These are phyloP conservation scores for Drosophila cracens DNA, from an alignment of 2,888 invertebrate genomes.

Conservation along the genomic window DNA sequence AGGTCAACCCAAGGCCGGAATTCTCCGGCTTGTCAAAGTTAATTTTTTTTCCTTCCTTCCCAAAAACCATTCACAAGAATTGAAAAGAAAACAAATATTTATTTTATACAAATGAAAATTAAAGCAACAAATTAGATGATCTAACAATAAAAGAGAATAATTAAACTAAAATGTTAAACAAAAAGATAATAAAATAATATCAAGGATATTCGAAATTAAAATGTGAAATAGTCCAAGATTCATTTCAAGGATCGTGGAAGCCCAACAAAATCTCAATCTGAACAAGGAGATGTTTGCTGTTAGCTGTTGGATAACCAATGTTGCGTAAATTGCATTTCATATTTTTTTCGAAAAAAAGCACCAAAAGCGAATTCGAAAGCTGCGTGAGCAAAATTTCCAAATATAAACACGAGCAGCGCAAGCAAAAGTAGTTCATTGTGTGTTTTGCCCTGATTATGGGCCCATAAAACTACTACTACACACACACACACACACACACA, in stretches of 20 bases:
- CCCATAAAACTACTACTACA: background rate
- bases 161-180: background rate
- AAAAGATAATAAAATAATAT: background rate
- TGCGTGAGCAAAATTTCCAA: background rate
- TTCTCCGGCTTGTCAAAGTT: background rate
- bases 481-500: background rate
- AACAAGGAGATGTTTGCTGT: background rate
- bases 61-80: background rate
- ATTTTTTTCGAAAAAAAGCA: background rate
- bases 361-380: background rate
- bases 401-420: background rate
- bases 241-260: background rate
- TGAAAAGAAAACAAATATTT: background rate
- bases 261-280: background rate
- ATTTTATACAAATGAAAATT: background rate
- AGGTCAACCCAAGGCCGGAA: background rate
- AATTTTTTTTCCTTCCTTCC: background rate
- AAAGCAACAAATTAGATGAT: background rate
- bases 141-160: background rate
- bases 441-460: constrained; percentile 1
- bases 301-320: background rate
- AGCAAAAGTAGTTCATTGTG: background rate
- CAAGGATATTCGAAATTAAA: background rate
- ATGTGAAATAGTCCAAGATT: background rate
- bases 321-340: background rate